A percentile compares a stretch with the other conserved stretches of the same genome.
Evolutionary conservation across 1,140 invertebrate species (phyloP).

Genomic region (Drosophila ananassae): DNA sequence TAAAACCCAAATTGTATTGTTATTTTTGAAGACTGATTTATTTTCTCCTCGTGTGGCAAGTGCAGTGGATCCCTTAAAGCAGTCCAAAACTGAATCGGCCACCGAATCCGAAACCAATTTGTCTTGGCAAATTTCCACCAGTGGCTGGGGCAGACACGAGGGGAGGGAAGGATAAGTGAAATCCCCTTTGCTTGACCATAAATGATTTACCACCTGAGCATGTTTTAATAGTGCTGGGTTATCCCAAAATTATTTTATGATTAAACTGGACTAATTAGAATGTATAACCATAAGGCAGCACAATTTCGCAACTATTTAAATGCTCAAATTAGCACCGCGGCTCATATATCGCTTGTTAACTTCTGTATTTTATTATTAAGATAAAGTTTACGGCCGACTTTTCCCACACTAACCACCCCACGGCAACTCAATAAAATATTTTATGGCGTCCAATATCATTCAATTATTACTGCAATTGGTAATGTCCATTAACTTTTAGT

Average conservation of each 20-base stretch:
- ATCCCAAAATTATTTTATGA: neutral
- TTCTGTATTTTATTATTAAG: conserved; percentile 9
- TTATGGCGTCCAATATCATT: conserved; percentile 2
- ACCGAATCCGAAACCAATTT: conserved; percentile 59
- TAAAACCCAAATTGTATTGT: too few species aligned
- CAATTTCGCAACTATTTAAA: neutral
- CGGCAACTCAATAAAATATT: neutral
- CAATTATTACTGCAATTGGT: conserved; percentile 5
- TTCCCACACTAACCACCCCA: conserved; percentile 5
- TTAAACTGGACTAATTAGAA: conserved; percentile 1
- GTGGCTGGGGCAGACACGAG: conserved; percentile 9
- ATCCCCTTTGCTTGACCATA: conserved; percentile 10
- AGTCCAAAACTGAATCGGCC: conserved; percentile 5
- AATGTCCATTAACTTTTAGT: neutral
- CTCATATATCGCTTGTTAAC: neutral
- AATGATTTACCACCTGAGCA: too few species aligned
- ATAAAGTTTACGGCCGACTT: conserved; percentile 15
- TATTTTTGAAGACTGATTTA: too few species aligned
- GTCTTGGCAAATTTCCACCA: conserved; percentile 35
- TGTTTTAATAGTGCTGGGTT: neutral
- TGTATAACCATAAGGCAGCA: neutral
- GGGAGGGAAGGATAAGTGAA: conserved; percentile 49
- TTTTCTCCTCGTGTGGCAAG: conserved; percentile 2
- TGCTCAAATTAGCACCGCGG: neutral
- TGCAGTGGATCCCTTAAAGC: conserved; percentile 27